These are phyloP conservation scores for Pithecia hirsuta DNA, from an alignment of 2,797 vertebrate species.

Conservation along the genomic window DNA sequence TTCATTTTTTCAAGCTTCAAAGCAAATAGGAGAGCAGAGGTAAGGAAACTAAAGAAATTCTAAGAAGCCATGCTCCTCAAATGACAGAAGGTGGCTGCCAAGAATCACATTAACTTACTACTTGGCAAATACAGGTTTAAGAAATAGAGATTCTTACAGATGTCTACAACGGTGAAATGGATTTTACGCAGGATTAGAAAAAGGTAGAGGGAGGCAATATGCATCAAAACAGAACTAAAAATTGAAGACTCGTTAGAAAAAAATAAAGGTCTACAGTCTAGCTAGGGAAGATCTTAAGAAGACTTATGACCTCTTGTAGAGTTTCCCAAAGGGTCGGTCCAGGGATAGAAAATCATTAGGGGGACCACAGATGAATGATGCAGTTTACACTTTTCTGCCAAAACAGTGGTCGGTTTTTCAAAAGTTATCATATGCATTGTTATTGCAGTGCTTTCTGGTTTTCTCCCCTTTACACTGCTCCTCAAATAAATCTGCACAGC, in stretches of 20 bases:
- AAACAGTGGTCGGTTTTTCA: neutral
- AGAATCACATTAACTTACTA: slow-evolving; percentile 15
- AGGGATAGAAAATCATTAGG: neutral
- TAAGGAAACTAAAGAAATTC: slow-evolving; percentile 10
- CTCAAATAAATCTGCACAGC: neutral
- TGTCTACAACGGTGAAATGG: slow-evolving; percentile 11
- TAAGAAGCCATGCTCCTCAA: slow-evolving; percentile 34
- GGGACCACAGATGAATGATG: neutral
- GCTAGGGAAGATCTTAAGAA: slow-evolving; percentile 4
- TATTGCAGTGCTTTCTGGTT: neutral
- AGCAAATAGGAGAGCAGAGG: neutral
- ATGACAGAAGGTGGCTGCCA: slow-evolving; percentile 49
- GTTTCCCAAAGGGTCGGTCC: neutral
- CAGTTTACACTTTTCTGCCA: neutral
- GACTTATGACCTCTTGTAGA: neutral
- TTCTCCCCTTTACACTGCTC: neutral
- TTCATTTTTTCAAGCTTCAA: slow-evolving; percentile 9
- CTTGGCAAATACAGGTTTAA: slow-evolving; percentile 27
- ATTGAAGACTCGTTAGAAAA: neutral
- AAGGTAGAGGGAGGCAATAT: neutral
- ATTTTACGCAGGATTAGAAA: slow-evolving; percentile 52
- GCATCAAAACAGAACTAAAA: slow-evolving; percentile 27
- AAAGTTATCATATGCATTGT: neutral
- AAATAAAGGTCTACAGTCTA: neutral
- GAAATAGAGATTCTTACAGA: neutral